Evolutionary conservation across 2,888 invertebrate species (phyloP).

Genomic region (Crepidodera aurea): DNA sequence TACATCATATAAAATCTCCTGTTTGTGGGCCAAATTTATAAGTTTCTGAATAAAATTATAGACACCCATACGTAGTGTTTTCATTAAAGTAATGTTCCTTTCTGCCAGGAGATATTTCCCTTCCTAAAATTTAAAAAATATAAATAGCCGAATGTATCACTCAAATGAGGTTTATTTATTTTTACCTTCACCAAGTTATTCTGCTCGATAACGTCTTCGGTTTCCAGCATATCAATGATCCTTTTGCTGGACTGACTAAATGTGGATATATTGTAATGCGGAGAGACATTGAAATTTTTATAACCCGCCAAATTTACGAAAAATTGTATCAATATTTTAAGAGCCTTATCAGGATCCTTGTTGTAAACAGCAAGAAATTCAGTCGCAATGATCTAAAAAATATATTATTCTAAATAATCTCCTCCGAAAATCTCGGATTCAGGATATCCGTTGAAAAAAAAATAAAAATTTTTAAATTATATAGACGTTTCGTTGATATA

Average conservation of each 20-base stretch:
- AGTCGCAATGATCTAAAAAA: conserved; percentile 23
- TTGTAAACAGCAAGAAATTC: conserved; percentile 24
- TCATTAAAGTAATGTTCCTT: conserved; percentile 10
- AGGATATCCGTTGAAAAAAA: too few species aligned
- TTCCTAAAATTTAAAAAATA: conserved; percentile 15
- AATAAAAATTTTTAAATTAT: too few species aligned
- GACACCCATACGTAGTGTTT: conserved; percentile 24
- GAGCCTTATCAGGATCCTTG: conserved; percentile 10
- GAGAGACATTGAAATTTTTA: conserved; percentile 22
- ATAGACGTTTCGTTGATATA: too few species aligned
- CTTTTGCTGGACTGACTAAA: not conserved
- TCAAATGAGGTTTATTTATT: not conserved
- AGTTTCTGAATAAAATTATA: conserved; percentile 33
- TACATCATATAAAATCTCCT: conserved; percentile 24
- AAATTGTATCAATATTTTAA: conserved; percentile 20
- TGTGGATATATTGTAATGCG: conserved; percentile 7
- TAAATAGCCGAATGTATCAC: too few species aligned
- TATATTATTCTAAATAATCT: too few species aligned
- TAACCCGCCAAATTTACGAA: conserved; percentile 29
- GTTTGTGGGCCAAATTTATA: conserved; percentile 18
- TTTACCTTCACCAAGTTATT: conserved; percentile 20
- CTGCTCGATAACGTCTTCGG: conserved; percentile 9
- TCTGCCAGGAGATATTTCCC: conserved; percentile 31
- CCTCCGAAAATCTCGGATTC: too few species aligned
- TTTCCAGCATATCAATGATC: conserved; percentile 24